Conservation (phyloP, 2,888 invertebrate genomes). For the Hypolimnas misippus region DNA sequence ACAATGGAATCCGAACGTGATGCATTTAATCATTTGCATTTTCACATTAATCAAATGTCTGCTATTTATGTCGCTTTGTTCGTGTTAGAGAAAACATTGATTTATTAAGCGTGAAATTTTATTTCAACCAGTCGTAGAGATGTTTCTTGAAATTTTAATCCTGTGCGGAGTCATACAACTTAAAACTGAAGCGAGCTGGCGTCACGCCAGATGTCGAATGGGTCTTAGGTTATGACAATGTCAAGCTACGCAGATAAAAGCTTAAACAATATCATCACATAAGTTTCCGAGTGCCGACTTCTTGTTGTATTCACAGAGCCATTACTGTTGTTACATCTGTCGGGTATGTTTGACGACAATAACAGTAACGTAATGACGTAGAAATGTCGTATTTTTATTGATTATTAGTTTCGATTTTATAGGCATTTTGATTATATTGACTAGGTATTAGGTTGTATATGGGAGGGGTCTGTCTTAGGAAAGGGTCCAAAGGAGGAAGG, state of each 20-base stretch:
- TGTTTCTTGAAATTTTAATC: constrained; percentile 46
- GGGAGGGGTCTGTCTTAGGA: no score
- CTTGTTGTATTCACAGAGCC: constrained; percentile 24
- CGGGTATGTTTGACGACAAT: constrained; percentile 4
- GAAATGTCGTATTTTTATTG: background rate
- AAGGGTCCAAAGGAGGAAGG: no score
- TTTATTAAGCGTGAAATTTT: constrained; percentile 20
- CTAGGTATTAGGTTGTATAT: no score
- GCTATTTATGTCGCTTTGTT: constrained; percentile 18
- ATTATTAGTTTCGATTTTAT: background rate
- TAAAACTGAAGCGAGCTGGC: constrained; percentile 74
- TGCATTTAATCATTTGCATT: background rate
- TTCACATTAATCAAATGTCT: constrained; percentile 21
- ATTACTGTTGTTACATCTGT: constrained; percentile 18
- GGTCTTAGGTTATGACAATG: constrained; percentile 64
- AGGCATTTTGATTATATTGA: no score
- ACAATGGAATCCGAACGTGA: constrained; percentile 11
- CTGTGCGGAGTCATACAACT: constrained; percentile 49
- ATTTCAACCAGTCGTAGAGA: constrained; percentile 21
- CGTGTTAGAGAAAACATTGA: constrained; percentile 7
- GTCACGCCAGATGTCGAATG: constrained; percentile 62
- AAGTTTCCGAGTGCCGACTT: constrained; percentile 44
- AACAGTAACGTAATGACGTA: background rate
- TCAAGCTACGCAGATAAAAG: constrained; percentile 65
- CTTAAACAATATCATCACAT: constrained; percentile 58